phyloP scores from a whole-genome alignment of 2,113 vertebrate species.

The Rhinopomastus cyanomelas region DNA sequence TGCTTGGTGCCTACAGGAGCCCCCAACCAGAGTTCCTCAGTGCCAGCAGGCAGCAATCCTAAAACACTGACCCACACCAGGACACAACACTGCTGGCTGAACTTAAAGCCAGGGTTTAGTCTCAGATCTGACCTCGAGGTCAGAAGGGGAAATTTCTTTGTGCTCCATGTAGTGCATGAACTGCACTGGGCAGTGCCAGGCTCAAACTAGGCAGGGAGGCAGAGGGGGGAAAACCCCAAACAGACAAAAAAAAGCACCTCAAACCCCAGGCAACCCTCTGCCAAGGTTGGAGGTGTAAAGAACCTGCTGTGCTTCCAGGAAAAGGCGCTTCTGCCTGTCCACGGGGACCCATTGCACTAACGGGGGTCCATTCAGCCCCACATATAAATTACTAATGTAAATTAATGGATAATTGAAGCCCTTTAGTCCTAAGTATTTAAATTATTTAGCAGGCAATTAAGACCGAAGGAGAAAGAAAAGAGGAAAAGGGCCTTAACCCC shows the following conservation, averaged over 20 bases:
- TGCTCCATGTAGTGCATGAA: background rate
- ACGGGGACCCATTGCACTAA: constrained; percentile 64
- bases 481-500: constrained; percentile 44
- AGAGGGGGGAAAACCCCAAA: too few relatives aligned
- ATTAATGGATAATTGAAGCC: constrained; percentile 76
- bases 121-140: background rate
- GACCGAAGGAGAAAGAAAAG: constrained; percentile 17
- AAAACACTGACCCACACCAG: background rate
- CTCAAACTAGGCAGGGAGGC: background rate
- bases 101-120: background rate
- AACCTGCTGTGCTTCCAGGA: constrained; percentile 55
- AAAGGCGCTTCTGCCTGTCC: constrained; percentile 38
- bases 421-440: constrained; percentile 73
- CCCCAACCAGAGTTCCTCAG: background rate
- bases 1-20: background rate
- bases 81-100: background rate
- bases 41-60: background rate
- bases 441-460: constrained; percentile 76
- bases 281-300: constrained; percentile 19
- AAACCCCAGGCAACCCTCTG: background rate
- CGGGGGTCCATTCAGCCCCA: constrained; percentile 64
- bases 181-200: background rate
- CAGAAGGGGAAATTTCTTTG: background rate
- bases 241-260: background rate
- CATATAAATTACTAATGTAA: constrained; percentile 78